Evolutionary conservation across 2,888 invertebrate species (phyloP).

Genomic region (Elegia similella): DNA sequence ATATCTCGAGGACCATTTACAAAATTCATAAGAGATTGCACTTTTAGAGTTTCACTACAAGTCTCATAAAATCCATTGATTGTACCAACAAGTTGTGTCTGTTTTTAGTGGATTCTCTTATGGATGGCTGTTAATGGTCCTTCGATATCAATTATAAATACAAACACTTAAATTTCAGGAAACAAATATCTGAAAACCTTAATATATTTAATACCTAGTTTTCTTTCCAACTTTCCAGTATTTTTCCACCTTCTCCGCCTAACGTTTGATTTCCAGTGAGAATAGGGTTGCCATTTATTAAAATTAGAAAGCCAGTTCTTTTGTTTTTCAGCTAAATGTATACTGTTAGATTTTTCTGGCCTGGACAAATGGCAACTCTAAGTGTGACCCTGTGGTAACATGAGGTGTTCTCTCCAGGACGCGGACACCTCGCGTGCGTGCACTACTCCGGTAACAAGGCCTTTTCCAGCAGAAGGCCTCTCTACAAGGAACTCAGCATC

Average conservation of each 20-base stretch:
- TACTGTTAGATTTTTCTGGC: not conserved
- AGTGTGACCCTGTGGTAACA: slow-evolving; percentile 60
- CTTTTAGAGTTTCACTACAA: too few relatives aligned
- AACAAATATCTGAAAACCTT: not conserved
- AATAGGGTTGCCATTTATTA: not conserved
- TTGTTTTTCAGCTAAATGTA: not conserved
- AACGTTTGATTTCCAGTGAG: slow-evolving; percentile 61
- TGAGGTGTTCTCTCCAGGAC: slow-evolving; percentile 83
- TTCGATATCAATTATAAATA: not conserved
- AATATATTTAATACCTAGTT: slow-evolving; percentile 11
- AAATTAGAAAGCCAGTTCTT: not conserved
- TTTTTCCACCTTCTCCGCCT: slow-evolving; percentile 47
- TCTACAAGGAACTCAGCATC: slow-evolving; percentile 88
- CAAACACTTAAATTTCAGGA: not conserved
- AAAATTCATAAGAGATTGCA: not conserved
- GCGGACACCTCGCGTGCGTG: slow-evolving; percentile 91
- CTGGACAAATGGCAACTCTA: slow-evolving; percentile 1
- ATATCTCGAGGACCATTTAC: not conserved
- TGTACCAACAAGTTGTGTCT: not conserved
- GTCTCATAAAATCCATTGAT: too few relatives aligned
- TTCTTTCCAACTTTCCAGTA: slow-evolving; percentile 18
- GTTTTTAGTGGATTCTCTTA: not conserved
- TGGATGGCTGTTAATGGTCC: not conserved
- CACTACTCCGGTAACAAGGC: slow-evolving; percentile 91
- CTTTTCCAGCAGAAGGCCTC: slow-evolving; percentile 88